These are phyloP conservation scores for Panopea generosa DNA, from an alignment of 2,888 invertebrate genomes.

Conservation along the genomic window DNA sequence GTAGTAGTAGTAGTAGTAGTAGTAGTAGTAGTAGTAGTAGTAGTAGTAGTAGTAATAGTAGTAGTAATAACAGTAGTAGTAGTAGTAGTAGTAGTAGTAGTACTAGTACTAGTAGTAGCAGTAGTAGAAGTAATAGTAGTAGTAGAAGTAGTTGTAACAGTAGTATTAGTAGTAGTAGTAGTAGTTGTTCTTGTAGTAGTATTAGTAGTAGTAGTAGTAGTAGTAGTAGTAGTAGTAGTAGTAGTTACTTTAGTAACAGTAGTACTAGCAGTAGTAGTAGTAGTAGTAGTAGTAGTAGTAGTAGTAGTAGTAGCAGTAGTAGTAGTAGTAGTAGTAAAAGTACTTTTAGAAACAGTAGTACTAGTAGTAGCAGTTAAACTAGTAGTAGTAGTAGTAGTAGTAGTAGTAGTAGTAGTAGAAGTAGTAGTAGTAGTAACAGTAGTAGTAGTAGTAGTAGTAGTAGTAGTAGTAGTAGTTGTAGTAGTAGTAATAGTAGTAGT, in stretches of 20 bases:
- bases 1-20: constrained; percentile 13
- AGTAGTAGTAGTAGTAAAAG: constrained; percentile 1
- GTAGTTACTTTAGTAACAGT: constrained; percentile 5
- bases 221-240: constrained; percentile 7
- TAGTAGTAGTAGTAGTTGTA: constrained; percentile 11
- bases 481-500: not conserved
- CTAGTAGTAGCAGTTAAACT: too few relatives aligned
- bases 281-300: constrained; percentile 7
- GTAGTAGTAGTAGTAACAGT: constrained; percentile 5
- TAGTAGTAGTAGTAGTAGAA: too few relatives aligned
- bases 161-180: constrained; percentile 16
- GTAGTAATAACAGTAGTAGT: too few relatives aligned
- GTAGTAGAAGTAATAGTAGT: constrained; percentile 4
- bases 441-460: constrained; percentile 18
- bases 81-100: too few relatives aligned
- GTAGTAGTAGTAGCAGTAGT: constrained; percentile 9
- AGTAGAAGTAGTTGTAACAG: constrained; percentile 6
- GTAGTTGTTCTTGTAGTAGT: constrained; percentile 1
- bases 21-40: constrained; percentile 1
- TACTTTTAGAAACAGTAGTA: not conserved
- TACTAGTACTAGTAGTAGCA: not conserved
- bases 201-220: constrained; percentile 14
- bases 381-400: too few relatives aligned
- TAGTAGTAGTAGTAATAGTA: constrained; percentile 6
- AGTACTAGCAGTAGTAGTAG: constrained; percentile 10